Base-by-base conservation (phyloP, 2,797 vertebrate genomes). In the Parambassis ranga region DNA sequence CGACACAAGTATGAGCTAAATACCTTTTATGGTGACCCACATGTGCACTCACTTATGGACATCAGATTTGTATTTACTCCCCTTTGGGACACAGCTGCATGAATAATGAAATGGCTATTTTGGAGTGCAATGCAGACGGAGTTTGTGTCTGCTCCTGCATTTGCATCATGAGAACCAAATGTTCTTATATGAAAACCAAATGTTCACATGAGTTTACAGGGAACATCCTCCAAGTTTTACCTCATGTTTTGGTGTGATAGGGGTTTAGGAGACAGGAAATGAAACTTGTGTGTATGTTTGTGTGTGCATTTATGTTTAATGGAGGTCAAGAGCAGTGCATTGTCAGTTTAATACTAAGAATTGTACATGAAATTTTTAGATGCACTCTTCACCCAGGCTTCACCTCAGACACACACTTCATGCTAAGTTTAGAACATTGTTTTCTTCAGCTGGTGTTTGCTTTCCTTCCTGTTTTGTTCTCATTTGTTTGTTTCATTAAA, bases 401-500 rank as follows among this genome's bases (percentile, higher is more conserved):
- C 37, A 72, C 51, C 59, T 48, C 63, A 28, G 19, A 0, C 50
- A n/a, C 36, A n/a, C 24, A 6, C 5, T 9, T 10, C 33, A 10
- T 2, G 4, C 39, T 48, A 41, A 27, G n/a, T 71, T 75, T 42
- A 16, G 47, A 70, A 26, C 11, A 1, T 0, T 70, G 19, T 46
- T 57, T 59, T 16, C 26, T n/a, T n/a, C n/a, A n/a, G n/a, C n/a
- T 1, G 3, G 5, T 5, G 19, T 16, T 19, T 30, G 26, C 8
- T 33, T 39, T 36, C 59, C 33, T 4, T 33, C 57, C 19, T 61
- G 44, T 62, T 65, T 69, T 77, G 62, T 69, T 70, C 22, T 16
- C 69, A 56, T 66, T 65, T 77, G 55, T 70, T 78, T 75, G 32
- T 71, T 71, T 63, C 56, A 70, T 60, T 66, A 48, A 59, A 53